Evolutionary conservation across 2,888 invertebrate species (phyloP), one percentile per base, ranked within the genome.

Genomic region (Epiblema foenella): DNA sequence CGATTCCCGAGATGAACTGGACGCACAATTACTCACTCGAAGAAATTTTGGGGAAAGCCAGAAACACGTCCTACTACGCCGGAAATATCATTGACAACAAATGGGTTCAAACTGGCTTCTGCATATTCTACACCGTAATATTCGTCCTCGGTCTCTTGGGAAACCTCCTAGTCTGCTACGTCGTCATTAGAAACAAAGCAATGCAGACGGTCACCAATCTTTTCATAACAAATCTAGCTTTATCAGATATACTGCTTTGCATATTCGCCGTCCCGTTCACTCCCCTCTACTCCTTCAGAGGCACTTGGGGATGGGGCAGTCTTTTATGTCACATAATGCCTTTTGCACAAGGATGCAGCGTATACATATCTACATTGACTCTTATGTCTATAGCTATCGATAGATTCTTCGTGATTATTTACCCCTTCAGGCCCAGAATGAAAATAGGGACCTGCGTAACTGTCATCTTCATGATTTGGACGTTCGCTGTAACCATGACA

Each of bases 151-250:
- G 99, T 2, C 94, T 98, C 0, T 96, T 97, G 78, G 99, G 99
- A 0, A 99, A 99, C 88, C 94, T 96, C 0, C 92, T 99, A 18
- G 99, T 99, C 24, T 98, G 98, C 83, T 99, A 96, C 84, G 98
- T 99, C 17, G 99, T 99, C 8, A 95, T 97, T 46, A 94, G 98
- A 39, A 99, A 98, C 89, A 96, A 96, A 77, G 97, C 97, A 37
- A 99, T 99, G 99, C 99, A 99, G 85, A 98, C 99, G 0, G 99
- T 99, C 49, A 99, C 99, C 4, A 99, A 99, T 87, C 95, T 98
- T 65, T 99, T 99, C 91, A 99, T 99, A 83, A 98, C 98, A 54
- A 99, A 99, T 87, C 93, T 99, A 79, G 99, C 99, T 0, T 93
- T 99, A 42, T 98, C 98, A 10, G 99, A 99, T 87, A 97, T 99